phyloP scores from a whole-genome alignment of 1,140 invertebrate species.

The Yoshiicerus persimilis region DNA sequence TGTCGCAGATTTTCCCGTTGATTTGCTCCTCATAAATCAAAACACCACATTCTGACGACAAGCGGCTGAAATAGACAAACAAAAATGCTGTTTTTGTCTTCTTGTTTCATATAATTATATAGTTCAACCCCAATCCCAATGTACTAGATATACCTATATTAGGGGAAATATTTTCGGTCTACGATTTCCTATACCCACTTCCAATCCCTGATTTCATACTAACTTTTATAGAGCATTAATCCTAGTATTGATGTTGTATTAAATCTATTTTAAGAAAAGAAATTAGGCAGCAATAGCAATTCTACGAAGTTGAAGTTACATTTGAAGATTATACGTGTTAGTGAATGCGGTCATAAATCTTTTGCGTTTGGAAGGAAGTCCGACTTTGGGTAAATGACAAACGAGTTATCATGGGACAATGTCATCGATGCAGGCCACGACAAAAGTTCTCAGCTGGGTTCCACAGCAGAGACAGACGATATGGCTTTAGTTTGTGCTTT shows the following conservation, averaged over 20 bases:
- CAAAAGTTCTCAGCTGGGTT: not conserved
- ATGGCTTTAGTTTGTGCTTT: not conserved
- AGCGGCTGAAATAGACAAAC: not conserved
- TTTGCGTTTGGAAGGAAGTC: not conserved
- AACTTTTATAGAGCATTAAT: not conserved
- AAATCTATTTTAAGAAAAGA: not conserved
- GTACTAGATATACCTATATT: no score
- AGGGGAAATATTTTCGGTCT: no score
- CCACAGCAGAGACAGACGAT: not conserved
- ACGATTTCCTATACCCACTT: not conserved
- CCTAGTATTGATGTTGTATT: not conserved
- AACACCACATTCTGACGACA: slow-evolving; percentile 13
- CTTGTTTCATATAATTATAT: not conserved
- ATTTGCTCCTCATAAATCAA: slow-evolving; percentile 17
- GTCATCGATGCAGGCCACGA: not conserved
- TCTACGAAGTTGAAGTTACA: no score
- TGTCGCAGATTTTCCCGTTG: slow-evolving; percentile 15
- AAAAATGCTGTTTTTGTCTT: not conserved
- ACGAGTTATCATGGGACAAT: not conserved
- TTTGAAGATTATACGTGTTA: not conserved
- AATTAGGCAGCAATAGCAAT: not conserved
- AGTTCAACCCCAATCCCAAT: not conserved
- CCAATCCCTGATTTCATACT: not conserved
- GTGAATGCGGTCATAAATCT: not conserved
- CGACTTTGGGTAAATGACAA: not conserved